A percentile compares a stretch with the other conserved stretches of the same genome.
Conservation (phyloP, 2,888 invertebrate species). For the Eilema griseolum region DNA sequence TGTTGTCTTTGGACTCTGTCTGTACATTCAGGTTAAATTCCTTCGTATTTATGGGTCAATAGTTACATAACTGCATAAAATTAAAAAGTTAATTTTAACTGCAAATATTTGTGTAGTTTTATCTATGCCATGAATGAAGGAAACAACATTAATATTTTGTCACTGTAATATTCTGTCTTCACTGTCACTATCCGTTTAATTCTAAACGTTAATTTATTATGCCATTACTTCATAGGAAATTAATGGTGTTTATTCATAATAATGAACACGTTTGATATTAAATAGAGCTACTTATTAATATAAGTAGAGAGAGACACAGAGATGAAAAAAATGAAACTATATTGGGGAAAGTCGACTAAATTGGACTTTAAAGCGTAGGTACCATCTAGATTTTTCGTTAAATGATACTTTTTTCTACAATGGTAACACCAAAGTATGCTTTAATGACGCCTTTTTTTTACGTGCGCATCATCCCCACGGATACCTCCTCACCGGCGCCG, state of each 20-base stretch:
- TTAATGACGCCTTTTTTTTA: no score
- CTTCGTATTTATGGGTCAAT: neutral
- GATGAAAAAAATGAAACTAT: neutral
- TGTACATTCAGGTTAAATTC: neutral
- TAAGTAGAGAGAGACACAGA: conserved; percentile 20
- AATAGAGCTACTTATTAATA: conserved; percentile 16
- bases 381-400: no score
- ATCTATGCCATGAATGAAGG: conserved; percentile 1
- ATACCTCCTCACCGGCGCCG: no score
- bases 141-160: conserved; percentile 13
- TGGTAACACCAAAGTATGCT: no score
- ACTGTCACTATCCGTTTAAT: neutral
- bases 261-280: conserved; percentile 7
- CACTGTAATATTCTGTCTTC: conserved; percentile 3
- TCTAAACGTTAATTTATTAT: conserved; percentile 7
- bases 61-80: conserved; percentile 2
- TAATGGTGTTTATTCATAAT: conserved; percentile 10
- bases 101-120: neutral
- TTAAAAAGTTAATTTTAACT: neutral
- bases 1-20: neutral
- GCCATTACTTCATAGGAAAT: neutral
- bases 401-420: no score
- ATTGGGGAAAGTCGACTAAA: no score
- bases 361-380: no score
- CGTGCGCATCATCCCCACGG: no score